These are phyloP conservation scores for Hyposmocoma kahamanoa DNA, from an alignment of 1,140 invertebrate species.

Conservation along the genomic window DNA sequence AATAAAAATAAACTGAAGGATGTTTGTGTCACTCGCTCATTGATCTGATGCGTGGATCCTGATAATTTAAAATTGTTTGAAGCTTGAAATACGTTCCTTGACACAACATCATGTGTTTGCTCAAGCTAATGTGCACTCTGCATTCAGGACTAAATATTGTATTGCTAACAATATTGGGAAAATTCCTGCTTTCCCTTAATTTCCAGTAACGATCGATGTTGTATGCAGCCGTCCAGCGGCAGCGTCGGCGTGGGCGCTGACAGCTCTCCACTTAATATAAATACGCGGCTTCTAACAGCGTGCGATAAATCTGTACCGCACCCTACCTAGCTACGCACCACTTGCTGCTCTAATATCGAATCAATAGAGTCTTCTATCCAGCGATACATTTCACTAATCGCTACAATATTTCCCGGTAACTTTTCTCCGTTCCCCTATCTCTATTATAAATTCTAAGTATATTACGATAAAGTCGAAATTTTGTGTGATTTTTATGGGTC, in stretches of 20 bases:
- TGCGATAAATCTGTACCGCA: conserved; percentile 58
- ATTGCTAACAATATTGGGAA: too few relatives aligned
- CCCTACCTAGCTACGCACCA: conserved; percentile 30
- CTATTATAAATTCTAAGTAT: conserved; percentile 31
- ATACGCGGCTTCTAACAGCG: conserved; percentile 57
- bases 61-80: too few relatives aligned
- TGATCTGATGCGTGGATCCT: too few relatives aligned
- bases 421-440: conserved; percentile 17
- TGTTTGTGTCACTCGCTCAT: too few relatives aligned
- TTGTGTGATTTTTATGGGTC: conserved; percentile 27
- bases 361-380: conserved; percentile 45
- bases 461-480: conserved; percentile 30
- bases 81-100: too few relatives aligned
- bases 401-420: conserved; percentile 24
- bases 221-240: conserved; percentile 54
- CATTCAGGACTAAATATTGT: too few relatives aligned
- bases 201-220: conserved; percentile 21
- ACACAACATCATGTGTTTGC: too few relatives aligned
- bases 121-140: too few relatives aligned
- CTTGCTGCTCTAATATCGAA: conserved; percentile 36
- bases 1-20: too few relatives aligned
- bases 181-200: neutral
- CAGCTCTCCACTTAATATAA: conserved; percentile 71
- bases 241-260: conserved; percentile 63
- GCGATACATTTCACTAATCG: conserved; percentile 20